Conservation (phyloP, 2,888 invertebrate species). For the Rotaria socialis region DNA sequence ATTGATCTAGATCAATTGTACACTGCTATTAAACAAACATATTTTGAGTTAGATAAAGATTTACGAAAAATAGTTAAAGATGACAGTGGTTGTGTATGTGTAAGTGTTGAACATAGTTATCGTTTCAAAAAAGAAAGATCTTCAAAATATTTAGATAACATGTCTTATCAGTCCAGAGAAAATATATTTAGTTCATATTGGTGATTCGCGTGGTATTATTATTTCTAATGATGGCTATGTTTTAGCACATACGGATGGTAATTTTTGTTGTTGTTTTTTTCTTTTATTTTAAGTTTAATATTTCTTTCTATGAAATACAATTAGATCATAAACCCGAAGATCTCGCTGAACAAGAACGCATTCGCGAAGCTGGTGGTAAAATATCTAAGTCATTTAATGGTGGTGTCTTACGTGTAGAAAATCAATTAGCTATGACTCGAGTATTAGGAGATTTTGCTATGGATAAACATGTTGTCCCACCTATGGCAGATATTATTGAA, state of each 20-base stretch:
- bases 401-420: slow-evolving; percentile 90
- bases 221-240: slow-evolving; percentile 73
- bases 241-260: slow-evolving; percentile 73
- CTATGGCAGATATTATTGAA: slow-evolving; percentile 90
- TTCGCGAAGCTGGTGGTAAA: slow-evolving; percentile 87
- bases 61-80: neutral
- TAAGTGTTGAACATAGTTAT: neutral
- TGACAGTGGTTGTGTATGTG: slow-evolving; percentile 18
- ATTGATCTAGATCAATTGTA: neutral
- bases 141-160: slow-evolving; percentile 66
- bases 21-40: neutral
- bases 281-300: neutral
- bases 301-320: neutral
- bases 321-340: slow-evolving; percentile 76
- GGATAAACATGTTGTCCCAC: slow-evolving; percentile 79
- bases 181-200: slow-evolving; percentile 62
- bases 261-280: no score
- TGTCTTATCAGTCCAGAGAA: slow-evolving; percentile 82
- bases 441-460: slow-evolving; percentile 86
- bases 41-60: slow-evolving; percentile 1
- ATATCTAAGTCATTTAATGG: slow-evolving; percentile 62
- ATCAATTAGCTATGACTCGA: slow-evolving; percentile 84
- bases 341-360: slow-evolving; percentile 84
- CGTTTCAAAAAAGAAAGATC: neutral
- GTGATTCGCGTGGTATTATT: slow-evolving; percentile 78